These are phyloP conservation scores for Ditylenchus weischeri DNA, from an alignment of 2,888 invertebrate genomes.

Conservation along the genomic window DNA sequence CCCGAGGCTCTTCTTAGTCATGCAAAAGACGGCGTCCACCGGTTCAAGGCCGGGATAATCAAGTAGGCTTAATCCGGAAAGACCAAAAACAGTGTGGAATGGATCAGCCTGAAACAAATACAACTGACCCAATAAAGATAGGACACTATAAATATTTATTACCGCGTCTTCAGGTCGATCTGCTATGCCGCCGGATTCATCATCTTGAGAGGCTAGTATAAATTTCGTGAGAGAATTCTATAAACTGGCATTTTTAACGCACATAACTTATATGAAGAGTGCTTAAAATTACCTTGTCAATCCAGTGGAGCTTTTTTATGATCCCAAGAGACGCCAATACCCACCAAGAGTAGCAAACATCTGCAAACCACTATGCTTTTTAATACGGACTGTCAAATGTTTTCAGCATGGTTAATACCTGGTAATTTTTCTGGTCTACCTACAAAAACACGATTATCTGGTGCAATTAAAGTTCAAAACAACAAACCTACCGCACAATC, in stretches of 20 bases:
- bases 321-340: conserved; percentile 92
- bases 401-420: too few relatives aligned
- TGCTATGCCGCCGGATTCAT: conserved; percentile 91
- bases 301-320: conserved; percentile 89
- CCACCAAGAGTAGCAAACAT: conserved; percentile 95
- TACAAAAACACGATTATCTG: conserved; percentile 36
- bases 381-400: too few relatives aligned
- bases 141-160: conserved; percentile 16
- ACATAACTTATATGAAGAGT: conserved; percentile 59
- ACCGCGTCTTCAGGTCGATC: conserved; percentile 90
- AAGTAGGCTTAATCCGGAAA: conserved; percentile 83
- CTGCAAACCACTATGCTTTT: conserved; percentile 59
- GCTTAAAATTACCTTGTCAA: conserved; percentile 69
- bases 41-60: conserved; percentile 67
- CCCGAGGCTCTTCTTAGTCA: conserved; percentile 63
- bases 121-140: conserved; percentile 6
- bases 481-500: conserved; percentile 73
- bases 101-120: conserved; percentile 73
- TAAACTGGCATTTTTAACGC: conserved; percentile 15
- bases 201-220: conserved; percentile 84
- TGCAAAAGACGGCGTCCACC: conserved; percentile 93
- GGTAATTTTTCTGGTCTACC: conserved; percentile 94
- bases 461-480: neutral
- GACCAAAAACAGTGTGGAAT: conserved; percentile 93
- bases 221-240: conserved; percentile 64